Percentiles rank a stretch among this genome's conserved stretches.
phyloP scores from a whole-genome alignment of 2,113 vertebrate genomes.

The Aspiorhynchus laticeps region DNA sequence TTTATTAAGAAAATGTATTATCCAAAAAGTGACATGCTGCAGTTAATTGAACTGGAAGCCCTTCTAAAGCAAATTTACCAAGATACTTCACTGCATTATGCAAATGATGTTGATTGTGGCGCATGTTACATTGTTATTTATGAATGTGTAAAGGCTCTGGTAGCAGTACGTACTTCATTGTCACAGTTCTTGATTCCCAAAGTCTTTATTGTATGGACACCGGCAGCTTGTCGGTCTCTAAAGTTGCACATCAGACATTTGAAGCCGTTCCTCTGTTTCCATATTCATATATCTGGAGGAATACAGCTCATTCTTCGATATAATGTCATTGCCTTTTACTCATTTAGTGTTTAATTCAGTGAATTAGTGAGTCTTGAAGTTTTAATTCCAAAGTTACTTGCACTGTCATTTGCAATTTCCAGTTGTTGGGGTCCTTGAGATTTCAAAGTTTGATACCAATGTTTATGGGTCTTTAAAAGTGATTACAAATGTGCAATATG shows the following conservation, averaged over 20 bases:
- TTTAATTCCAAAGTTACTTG: constrained; percentile 58
- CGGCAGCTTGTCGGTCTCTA: background rate
- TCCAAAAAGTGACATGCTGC: background rate
- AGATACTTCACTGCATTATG: background rate
- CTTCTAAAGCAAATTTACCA: background rate
- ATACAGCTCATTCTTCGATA: constrained; percentile 3
- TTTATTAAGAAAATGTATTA: background rate
- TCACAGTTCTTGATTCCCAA: background rate
- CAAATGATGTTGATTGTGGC: background rate
- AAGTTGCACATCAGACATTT: constrained; percentile 14
- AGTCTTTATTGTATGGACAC: background rate
- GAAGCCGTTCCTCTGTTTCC: background rate
- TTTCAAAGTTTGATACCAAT: constrained; percentile 48
- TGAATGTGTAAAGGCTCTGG: constrained; percentile 12
- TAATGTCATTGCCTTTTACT: constrained; percentile 8
- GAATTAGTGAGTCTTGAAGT: constrained; percentile 27
- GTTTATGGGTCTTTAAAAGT: constrained; percentile 37
- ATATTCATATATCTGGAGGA: constrained; percentile 15
- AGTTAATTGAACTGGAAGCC: constrained; percentile 14
- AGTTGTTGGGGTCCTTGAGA: constrained; percentile 34
- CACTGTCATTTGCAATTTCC: constrained; percentile 42
- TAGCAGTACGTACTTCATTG: background rate
- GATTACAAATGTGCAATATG: constrained; percentile 54
- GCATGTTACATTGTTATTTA: background rate
- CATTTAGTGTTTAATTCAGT: constrained; percentile 40